These are phyloP conservation scores for Matsumurasca onukii DNA, from an alignment of 1,140 invertebrate genomes.

Conservation along the genomic window DNA sequence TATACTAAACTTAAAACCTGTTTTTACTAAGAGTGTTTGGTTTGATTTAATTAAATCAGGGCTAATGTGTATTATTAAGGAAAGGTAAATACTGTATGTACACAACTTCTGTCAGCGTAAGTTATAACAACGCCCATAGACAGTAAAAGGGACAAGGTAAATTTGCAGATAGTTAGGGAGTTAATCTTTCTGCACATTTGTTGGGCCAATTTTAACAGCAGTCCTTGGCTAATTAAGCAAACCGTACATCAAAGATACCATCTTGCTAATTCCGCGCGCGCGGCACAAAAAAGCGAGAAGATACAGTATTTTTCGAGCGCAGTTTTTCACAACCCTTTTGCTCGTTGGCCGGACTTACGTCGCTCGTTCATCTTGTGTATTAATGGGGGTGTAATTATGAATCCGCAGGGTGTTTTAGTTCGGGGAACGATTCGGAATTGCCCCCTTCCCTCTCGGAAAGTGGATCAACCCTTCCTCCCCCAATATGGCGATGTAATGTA, in stretches of 20 bases:
- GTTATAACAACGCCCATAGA: too few relatives aligned
- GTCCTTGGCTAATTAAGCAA: conserved; percentile 21
- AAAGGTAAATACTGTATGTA: too few relatives aligned
- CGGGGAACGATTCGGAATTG: conserved; percentile 26
- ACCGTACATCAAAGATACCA: conserved; percentile 28
- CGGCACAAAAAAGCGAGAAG: conserved; percentile 21
- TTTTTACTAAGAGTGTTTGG: too few relatives aligned
- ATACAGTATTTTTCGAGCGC: background rate
- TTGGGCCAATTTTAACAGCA: conserved; percentile 21
- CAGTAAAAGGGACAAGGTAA: conserved; percentile 18
- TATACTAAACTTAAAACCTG: too few relatives aligned
- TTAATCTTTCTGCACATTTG: background rate
- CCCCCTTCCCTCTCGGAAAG: conserved; percentile 14
- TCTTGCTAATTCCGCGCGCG: conserved; percentile 16
- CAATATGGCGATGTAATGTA: conserved; percentile 31
- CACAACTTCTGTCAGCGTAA: too few relatives aligned
- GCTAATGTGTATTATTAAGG: too few relatives aligned
- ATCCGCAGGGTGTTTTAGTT: conserved; percentile 22
- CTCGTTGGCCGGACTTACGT: conserved; percentile 6
- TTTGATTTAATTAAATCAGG: too few relatives aligned
- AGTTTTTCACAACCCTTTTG: conserved; percentile 4
- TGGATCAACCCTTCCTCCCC: conserved; percentile 28
- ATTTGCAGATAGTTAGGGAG: conserved; percentile 28
- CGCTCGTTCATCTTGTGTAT: conserved; percentile 18
- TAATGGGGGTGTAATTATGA: conserved; percentile 29